phyloP scores from a whole-genome alignment of 2,797 vertebrate genomes.

The Sus cebifrons region DNA sequence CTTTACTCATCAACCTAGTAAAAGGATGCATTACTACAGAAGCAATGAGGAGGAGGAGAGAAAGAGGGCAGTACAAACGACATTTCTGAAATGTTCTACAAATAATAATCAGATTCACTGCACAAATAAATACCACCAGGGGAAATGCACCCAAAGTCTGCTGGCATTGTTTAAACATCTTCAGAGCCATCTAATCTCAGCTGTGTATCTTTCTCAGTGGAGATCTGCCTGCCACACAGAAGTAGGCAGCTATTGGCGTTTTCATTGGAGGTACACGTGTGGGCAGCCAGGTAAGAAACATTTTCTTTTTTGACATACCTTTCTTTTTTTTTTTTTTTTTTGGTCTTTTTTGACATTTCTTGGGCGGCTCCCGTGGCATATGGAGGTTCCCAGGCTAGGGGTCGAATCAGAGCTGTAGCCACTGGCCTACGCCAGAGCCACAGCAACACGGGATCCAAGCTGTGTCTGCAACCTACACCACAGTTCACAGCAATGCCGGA shows the following conservation, averaged over 20 bases:
- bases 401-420: no score
- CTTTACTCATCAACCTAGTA: neutral
- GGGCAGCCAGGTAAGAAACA: neutral
- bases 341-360: neutral
- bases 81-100: constrained; percentile 20
- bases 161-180: neutral
- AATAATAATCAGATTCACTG: neutral
- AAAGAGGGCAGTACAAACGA: neutral
- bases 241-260: neutral
- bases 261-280: neutral
- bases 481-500: no score
- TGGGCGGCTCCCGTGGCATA: no score
- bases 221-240: neutral
- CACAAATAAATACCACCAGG: neutral
- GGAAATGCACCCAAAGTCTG: neutral
- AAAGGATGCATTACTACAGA: constrained; percentile 42
- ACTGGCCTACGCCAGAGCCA: no score
- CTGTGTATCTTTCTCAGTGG: neutral
- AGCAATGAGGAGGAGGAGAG: neutral
- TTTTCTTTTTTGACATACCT: neutral
- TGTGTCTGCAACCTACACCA: no score
- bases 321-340: neutral
- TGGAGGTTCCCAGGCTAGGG: no score
- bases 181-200: neutral
- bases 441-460: no score